Conservation (phyloP, 1,140 invertebrate genomes). For the Heliconius congener region DNA sequence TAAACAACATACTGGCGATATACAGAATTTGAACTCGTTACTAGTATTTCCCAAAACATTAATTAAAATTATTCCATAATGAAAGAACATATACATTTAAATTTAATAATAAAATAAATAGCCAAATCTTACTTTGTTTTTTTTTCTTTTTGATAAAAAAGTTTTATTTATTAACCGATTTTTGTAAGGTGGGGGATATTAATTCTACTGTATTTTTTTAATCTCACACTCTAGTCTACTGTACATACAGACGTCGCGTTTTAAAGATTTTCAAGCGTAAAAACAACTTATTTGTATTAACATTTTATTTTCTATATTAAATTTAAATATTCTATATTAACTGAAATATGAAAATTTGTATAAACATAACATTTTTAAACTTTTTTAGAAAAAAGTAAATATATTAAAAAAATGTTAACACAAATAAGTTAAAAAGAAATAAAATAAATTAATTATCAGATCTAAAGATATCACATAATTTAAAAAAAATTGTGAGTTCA, state of each 20-base stretch:
- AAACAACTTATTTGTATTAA: background rate
- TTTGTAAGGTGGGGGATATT: background rate
- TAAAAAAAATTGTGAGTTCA: background rate
- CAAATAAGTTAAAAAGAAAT: background rate
- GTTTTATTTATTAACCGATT: too few species aligned
- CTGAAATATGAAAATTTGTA: background rate
- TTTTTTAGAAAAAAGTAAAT: background rate
- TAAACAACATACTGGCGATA: too few species aligned
- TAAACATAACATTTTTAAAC: background rate
- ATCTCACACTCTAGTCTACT: background rate
- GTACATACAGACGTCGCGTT: background rate
- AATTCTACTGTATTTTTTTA: background rate
- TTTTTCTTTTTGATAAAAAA: too few species aligned
- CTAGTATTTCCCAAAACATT: too few species aligned
- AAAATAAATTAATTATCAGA: background rate
- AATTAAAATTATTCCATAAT: background rate
- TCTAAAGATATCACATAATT: slow-evolving; percentile 27
- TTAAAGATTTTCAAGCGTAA: background rate
- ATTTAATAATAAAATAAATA: too few species aligned
- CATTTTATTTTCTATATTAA: background rate
- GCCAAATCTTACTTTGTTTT: too few species aligned
- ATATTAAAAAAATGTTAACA: background rate
- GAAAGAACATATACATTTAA: background rate
- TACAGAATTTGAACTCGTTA: too few species aligned
- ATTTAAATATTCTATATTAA: background rate